These are phyloP conservation scores for Semotilus atromaculatus DNA, from an alignment of 2,797 vertebrate species.

Conservation along the genomic window DNA sequence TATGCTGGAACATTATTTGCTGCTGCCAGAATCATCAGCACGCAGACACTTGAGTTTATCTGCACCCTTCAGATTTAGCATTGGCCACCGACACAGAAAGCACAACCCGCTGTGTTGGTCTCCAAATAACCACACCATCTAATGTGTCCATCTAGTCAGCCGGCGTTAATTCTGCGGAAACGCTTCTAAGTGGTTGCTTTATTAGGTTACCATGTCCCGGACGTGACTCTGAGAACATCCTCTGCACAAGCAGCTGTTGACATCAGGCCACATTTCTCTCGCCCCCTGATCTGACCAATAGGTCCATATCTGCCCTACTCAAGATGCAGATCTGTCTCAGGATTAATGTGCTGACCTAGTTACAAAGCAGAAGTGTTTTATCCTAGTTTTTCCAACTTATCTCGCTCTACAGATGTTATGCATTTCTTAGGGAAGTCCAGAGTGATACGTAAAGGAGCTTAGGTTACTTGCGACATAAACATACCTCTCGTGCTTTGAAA, in stretches of 20 bases:
- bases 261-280: conserved; percentile 34
- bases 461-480: conserved; percentile 16
- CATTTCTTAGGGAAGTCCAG: not conserved
- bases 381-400: conserved; percentile 50
- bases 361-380: conserved; percentile 49
- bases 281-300: conserved; percentile 23
- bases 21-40: conserved; percentile 12
- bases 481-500: conserved; percentile 25
- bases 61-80: conserved; percentile 28
- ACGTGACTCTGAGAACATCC: conserved; percentile 11
- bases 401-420: not conserved
- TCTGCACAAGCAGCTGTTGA: conserved; percentile 29
- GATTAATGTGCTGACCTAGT: conserved; percentile 48
- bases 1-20: conserved; percentile 16
- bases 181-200: conserved; percentile 3
- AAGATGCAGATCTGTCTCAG: conserved; percentile 47
- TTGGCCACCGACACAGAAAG: not conserved
- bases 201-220: conserved; percentile 15
- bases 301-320: conserved; percentile 19
- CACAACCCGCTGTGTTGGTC: not conserved
- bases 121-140: not conserved
- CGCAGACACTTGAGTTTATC: conserved; percentile 40
- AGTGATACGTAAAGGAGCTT: not conserved
- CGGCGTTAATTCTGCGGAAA: not conserved
- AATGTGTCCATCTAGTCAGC: not conserved